Conservation (phyloP, 2,888 invertebrate genomes). For the Arge pagana region DNA sequence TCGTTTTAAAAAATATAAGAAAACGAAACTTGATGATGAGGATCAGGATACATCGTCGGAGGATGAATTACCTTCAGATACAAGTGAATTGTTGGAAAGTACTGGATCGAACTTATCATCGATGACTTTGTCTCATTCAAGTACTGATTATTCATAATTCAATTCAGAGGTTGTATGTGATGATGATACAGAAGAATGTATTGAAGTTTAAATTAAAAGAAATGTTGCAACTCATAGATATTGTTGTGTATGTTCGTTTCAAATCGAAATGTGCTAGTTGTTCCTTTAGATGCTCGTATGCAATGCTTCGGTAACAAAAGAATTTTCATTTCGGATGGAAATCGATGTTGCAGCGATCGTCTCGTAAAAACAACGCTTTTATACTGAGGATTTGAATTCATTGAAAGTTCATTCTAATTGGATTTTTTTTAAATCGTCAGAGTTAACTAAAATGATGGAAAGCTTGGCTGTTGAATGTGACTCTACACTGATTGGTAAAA, state of each 20-base stretch:
- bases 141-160: constrained; percentile 10
- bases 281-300: constrained; percentile 29
- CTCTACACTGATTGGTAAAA: constrained; percentile 21
- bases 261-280: constrained; percentile 17
- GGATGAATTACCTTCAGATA: constrained; percentile 15
- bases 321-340: constrained; percentile 31
- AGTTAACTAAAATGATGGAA: constrained; percentile 23
- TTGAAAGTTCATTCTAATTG: constrained; percentile 24
- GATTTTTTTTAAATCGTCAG: constrained; percentile 12
- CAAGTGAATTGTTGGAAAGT: constrained; percentile 11
- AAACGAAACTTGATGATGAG: constrained; percentile 19
- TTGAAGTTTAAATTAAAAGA: constrained; percentile 28
- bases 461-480: constrained; percentile 23
- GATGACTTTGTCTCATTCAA: constrained; percentile 24
- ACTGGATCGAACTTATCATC: constrained; percentile 16
- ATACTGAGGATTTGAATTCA: constrained; percentile 21
- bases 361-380: constrained; percentile 34
- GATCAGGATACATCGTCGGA: not conserved
- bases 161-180: constrained; percentile 9
- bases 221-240: constrained; percentile 32
- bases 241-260: constrained; percentile 29
- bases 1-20: constrained; percentile 20
- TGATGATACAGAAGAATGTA: constrained; percentile 22
- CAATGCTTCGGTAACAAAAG: constrained; percentile 27
- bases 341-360: constrained; percentile 34